Evolutionary conservation across 1,140 invertebrate genomes (phyloP), one percentile per base, ranked within the genome.

Genomic region (Ruditapes philippinarum): DNA sequence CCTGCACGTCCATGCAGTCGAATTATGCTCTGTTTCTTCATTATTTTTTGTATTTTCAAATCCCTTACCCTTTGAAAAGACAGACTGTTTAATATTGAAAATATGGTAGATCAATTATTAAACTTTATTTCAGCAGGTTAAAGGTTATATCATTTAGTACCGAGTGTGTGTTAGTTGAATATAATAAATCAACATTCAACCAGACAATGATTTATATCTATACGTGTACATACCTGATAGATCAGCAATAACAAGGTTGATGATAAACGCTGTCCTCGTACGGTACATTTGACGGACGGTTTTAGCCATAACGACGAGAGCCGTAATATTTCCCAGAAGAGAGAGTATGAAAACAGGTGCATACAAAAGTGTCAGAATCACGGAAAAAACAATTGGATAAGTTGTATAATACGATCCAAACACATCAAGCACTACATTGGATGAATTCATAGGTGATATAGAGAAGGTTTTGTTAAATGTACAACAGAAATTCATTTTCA

Each of bases 161-260:
- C n/a, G n/a, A n/a, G n/a, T n/a, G n/a, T n/a, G n/a, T n/a, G n/a
- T n/a, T n/a, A n/a, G n/a, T n/a, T n/a, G n/a, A n/a, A n/a, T n/a
- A n/a, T n/a, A n/a, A n/a, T n/a, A n/a, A n/a, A n/a, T n/a, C n/a
- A n/a, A n/a, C n/a, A n/a, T n/a, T n/a, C n/a, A n/a, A n/a, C n/a
- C n/a, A n/a, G n/a, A n/a, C n/a, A n/a, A n/a, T n/a, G n/a, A n/a
- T n/a, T n/a, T n/a, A n/a, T 51, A 9, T n/a, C n/a, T n/a, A n/a
- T n/a, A n/a, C n/a, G n/a, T n/a, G n/a, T n/a, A 65, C 62, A 7
- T 82, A 82, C 80, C 80, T 82, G 80, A 82, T 38, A 82, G 25
- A 45, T 82, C 80, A 17, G 80, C 80, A 14, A 82, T n/a, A 0
- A 51, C 80, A 36, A 82, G 80, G 62, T 82, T 82, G 36, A 82